Base-by-base conservation (phyloP, 2,113 vertebrate species). In the Aramus guarauna region DNA sequence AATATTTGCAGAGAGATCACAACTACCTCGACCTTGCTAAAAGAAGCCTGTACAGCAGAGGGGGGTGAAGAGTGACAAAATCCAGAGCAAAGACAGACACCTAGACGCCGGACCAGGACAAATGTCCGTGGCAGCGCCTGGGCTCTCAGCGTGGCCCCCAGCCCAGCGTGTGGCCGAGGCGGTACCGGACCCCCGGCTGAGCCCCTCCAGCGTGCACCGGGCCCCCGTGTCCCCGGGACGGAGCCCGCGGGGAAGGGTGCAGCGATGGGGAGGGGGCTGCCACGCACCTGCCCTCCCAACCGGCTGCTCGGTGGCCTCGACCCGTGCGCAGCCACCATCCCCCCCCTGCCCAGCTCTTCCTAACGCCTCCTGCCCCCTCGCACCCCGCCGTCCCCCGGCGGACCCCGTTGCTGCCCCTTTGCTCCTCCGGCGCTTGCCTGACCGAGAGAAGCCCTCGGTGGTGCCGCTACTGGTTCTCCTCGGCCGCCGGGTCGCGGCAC, bases 401-500 rank as follows among this genome's bases (percentile, higher is more conserved):
- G 87, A n/a, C 60, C 71, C 67, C 15, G 6, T 27, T 34, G 93
- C 80, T 92, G 88, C 58, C 64, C 41, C 23, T 16, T 16, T 2
- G 12, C 82, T 89, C 37, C 85, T 81, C 75, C 26, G 17, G 84
- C 17, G 78, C 82, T 69, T 37, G 73, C 94, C 94, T 77, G 68
- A 72, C 88, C 27, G 5, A 87, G 52, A 94, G 75, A 95, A 77
- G 72, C 72, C 66, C 17, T 71, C 82, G 11, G 3, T 36, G 86
- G 10, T 34, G 85, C 60, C 8, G 10, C 89, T 97, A 97, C 93
- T 97, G 99, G 97, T 99, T 99, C 98, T 99, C 99, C 93, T 99
- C 99, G 0, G 99, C 99, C 11, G 98, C 98, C 1, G 99, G 99
- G 97, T 99, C 99, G 3, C 99, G 99, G 96, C 99, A 99, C 11